Conservation (phyloP, 2,888 invertebrate species). For the Itoplectis maculator region DNA sequence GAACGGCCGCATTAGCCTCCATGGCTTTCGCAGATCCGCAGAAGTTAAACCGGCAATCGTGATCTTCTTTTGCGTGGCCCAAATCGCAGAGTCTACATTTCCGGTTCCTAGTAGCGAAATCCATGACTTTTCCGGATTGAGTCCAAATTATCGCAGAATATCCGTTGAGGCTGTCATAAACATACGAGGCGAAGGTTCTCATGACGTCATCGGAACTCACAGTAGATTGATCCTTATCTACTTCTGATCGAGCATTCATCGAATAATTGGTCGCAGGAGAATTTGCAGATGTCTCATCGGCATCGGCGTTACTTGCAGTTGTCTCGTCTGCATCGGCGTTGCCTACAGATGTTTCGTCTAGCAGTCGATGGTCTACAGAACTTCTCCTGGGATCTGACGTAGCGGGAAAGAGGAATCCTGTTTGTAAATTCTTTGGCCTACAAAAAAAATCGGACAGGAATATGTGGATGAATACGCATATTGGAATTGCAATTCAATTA, state of each 20-base stretch:
- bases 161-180: constrained; percentile 67
- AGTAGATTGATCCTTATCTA: background rate
- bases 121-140: constrained; percentile 68
- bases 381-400: background rate
- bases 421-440: constrained; percentile 4
- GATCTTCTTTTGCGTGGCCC: constrained; percentile 61
- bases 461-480: background rate
- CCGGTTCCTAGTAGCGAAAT: constrained; percentile 67
- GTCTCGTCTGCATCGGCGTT: constrained; percentile 5
- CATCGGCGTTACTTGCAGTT: background rate
- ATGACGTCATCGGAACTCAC: constrained; percentile 26
- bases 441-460: constrained; percentile 7
- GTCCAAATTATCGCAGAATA: constrained; percentile 66
- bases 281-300: no score
- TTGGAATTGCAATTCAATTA: background rate
- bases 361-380: background rate
- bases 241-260: no score
- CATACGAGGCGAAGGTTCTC: constrained; percentile 33
- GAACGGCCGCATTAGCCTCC: constrained; percentile 70
- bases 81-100: constrained; percentile 69
- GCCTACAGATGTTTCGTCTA: constrained; percentile 1
- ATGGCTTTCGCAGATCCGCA: constrained; percentile 74
- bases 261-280: no score
- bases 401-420: constrained; percentile 3
- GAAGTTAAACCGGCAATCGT: constrained; percentile 73